Evolutionary conservation across 92 coral and sea anemone genomes (phyloP), one percentile per base, ranked within the genome.

Genomic region (Bergia puertoricense): DNA sequence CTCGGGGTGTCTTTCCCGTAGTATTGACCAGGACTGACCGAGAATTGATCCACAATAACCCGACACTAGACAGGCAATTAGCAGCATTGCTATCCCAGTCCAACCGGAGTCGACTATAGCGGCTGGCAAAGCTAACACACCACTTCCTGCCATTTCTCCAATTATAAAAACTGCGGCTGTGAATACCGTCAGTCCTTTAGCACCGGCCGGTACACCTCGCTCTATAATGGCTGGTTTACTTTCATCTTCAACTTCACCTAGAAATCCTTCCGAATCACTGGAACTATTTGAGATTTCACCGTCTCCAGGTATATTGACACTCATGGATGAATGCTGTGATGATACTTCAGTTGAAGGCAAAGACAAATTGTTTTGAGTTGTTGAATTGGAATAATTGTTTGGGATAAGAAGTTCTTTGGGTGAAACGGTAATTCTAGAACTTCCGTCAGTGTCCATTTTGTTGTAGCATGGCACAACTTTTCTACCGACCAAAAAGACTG

Each of bases 111-210:
- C 80, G 1, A 92, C 95, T 59, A 96, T 92, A 4, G 99, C 99
- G 36, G 93, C 89, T 18, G 99, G 99, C 39, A 96, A 87, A 3
- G 99, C 99, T 46, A 96, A 90, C 1, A 96, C 98, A 0, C 99
- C 99, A 69, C 98, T 95, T 39, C 99, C 99, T 42, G 99, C 99
- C 99, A 96, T 96, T 78, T 96, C 99, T 5, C 99, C 99, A 51
- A 90, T 92, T 48, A 96, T 92, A 86, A 96, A 96, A 16, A 96
- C 95, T 1, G 99, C 93, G 10, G 99, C 99, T 37, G 99, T 96
- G 90, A 92, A 93, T 0, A 92, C 91, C 3, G 99, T 96, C 15
- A 96, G 91, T 15, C 99, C 99, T 54, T 88, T 86, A 82, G 85
- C 77, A 20, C 66, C 20, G 44, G 42, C 66, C 4, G 68, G 67